These are phyloP conservation scores for Flexamia atlantica DNA, from an alignment of 2,888 invertebrate species.

Conservation along the genomic window DNA sequence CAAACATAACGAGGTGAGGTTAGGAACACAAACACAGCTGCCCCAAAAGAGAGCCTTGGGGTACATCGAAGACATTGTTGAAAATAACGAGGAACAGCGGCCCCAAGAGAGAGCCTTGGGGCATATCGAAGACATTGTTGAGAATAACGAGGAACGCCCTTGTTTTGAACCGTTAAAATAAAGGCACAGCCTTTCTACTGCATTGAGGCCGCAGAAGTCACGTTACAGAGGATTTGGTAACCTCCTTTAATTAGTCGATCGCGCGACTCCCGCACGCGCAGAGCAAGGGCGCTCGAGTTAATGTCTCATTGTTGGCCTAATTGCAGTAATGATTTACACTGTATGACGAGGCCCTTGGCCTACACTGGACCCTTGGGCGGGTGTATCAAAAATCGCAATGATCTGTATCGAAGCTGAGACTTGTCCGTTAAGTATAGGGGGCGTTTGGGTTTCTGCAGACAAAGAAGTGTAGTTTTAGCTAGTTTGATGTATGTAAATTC, in stretches of 20 bases:
- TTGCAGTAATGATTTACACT: slow-evolving; percentile 46
- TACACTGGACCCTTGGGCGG: slow-evolving; percentile 30
- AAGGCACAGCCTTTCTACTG: slow-evolving; percentile 47
- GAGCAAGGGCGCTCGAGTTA: slow-evolving; percentile 9
- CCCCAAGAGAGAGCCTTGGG: neutral
- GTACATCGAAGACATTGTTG: neutral
- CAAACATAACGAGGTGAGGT: slow-evolving; percentile 17
- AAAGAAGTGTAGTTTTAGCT: too few relatives aligned
- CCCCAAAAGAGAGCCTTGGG: neutral
- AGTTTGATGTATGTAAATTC: too few relatives aligned
- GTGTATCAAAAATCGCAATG: neutral
- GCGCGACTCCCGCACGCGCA: neutral
- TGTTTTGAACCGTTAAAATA: slow-evolving; percentile 46
- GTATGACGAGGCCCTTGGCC: slow-evolving; percentile 45
- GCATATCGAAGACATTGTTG: neutral
- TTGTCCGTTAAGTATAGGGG: too few relatives aligned
- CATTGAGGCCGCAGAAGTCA: slow-evolving; percentile 50
- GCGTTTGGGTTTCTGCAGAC: too few relatives aligned
- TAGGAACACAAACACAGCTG: neutral
- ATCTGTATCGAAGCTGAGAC: neutral
- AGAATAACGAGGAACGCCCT: slow-evolving; percentile 48
- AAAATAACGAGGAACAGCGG: slow-evolving; percentile 27
- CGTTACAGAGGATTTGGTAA: slow-evolving; percentile 51
- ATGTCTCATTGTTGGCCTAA: slow-evolving; percentile 58
- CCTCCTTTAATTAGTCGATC: slow-evolving; percentile 49